Evolutionary conservation across 1,140 invertebrate species (phyloP).

Genomic region (Papilio dardanus): DNA sequence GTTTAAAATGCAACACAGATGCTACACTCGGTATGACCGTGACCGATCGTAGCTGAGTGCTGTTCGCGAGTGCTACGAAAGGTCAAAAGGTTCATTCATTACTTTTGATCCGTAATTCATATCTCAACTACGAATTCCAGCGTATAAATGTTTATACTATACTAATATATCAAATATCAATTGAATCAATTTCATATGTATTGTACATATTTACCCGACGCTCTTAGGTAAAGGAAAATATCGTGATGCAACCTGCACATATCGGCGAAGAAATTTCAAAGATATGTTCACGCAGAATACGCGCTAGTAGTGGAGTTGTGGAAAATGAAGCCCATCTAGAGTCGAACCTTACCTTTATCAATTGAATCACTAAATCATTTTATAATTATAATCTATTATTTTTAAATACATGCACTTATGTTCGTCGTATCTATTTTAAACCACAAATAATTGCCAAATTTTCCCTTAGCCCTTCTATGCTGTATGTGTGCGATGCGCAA

Average conservation of each 20-base stretch:
- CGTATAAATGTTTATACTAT: too few species aligned
- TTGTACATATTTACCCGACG: too few species aligned
- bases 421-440: slow-evolving; percentile 40
- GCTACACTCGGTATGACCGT: neutral
- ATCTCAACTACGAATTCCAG: neutral
- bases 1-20: neutral
- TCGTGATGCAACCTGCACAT: too few species aligned
- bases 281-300: too few species aligned
- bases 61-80: neutral
- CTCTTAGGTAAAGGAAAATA: too few species aligned
- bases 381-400: neutral
- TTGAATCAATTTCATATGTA: too few species aligned
- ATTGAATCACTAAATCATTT: neutral
- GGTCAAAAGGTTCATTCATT: neutral
- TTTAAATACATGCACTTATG: slow-evolving; percentile 28
- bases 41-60: neutral
- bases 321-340: too few species aligned
- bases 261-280: too few species aligned
- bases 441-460: slow-evolving; percentile 74
- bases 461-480: slow-evolving; percentile 65
- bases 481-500: slow-evolving; percentile 49
- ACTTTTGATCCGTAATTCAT: neutral
- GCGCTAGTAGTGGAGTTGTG: too few species aligned
- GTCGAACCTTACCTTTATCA: too few species aligned
- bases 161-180: too few species aligned